These are phyloP conservation scores for Hybos culiciformis DNA, from an alignment of 2,888 invertebrate genomes.

Conservation along the genomic window DNA sequence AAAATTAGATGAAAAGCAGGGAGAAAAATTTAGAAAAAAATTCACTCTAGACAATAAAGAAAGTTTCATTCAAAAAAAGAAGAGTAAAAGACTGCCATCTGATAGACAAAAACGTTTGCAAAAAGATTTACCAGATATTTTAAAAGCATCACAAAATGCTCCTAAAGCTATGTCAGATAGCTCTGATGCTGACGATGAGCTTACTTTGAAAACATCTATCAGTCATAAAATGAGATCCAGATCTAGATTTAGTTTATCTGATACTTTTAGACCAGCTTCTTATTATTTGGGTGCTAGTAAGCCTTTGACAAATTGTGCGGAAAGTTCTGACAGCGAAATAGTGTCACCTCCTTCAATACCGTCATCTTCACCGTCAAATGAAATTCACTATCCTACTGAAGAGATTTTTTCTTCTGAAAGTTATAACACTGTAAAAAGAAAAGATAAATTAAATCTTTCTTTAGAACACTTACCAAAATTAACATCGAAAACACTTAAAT, in stretches of 20 bases:
- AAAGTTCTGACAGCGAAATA: slow-evolving; percentile 69
- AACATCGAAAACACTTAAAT: slow-evolving; percentile 30
- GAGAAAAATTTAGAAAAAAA: slow-evolving; percentile 33
- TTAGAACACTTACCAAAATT: slow-evolving; percentile 31
- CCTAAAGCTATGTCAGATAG: slow-evolving; percentile 43
- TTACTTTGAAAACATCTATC: slow-evolving; percentile 49
- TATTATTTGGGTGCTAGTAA: slow-evolving; percentile 66
- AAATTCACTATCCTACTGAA: slow-evolving; percentile 53
- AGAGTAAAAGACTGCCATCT: slow-evolving; percentile 24
- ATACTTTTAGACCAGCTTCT: slow-evolving; percentile 76
- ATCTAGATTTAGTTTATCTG: slow-evolving; percentile 70
- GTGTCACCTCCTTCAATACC: slow-evolving; percentile 65
- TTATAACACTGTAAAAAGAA: slow-evolving; percentile 33
- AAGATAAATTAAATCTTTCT: slow-evolving; percentile 30
- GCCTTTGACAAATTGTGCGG: slow-evolving; percentile 51
- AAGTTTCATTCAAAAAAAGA: slow-evolving; percentile 28
- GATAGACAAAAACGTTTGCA: slow-evolving; percentile 28
- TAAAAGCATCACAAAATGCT: slow-evolving; percentile 39
- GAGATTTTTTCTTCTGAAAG: slow-evolving; percentile 35
- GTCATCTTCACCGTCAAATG: slow-evolving; percentile 48
- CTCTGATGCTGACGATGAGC: slow-evolving; percentile 75
- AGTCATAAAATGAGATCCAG: slow-evolving; percentile 54
- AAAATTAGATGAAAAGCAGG: slow-evolving; percentile 29
- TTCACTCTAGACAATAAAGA: slow-evolving; percentile 17
- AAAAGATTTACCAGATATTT: slow-evolving; percentile 46